Base-by-base conservation (phyloP, 2,888 invertebrate species). In the Drosophila phalerata region DNA sequence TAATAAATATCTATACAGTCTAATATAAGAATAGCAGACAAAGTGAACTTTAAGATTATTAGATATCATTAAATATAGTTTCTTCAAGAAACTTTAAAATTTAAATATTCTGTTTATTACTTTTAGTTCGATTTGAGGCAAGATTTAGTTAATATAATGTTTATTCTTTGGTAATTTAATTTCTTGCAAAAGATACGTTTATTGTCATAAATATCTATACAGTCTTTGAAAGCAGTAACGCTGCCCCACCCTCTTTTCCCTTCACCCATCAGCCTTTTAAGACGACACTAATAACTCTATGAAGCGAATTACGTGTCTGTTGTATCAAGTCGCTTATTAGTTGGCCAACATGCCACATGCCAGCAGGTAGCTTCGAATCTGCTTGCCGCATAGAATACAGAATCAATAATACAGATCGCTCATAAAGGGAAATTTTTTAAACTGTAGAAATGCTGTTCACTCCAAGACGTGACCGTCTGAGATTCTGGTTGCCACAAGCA, bases 261-360 rank as follows among this genome's bases (percentile, higher is more conserved):
- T 22, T 17, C 43, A 11, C 55, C 55, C 56, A 58, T 38, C 48
- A 22, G 17, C 69, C 82, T 67, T 70, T 55, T 73, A 62, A 53
- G 76, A 73, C 79, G 65, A 78, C 81, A 72, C 85, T 85, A 85
- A 85, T 85, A 85, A 85, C 84, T 85, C 83, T 85, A 85, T 85
- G 84, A 73, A 65, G 69, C 52, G 47, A 30, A 43, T 40, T 68
- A 85, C 83, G 84, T 84, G 84, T 71, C 58, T 73, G 71, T 73
- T 65, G 73, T 87, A 58, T 67, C 67, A 85, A 87, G 51, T 77
- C 56, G 72, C 71, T 49, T 71, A 82, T 85, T 85, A 87, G 83
- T 69, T 73, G 81, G 51, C 67, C 77, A 56, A 68, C 74, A 73
- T 67, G 77, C 70, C 80, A 77, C 64, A 69, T 77, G 81, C 75